Evolutionary conservation across 2,888 invertebrate genomes (phyloP), one percentile per base, ranked within the genome.

Genomic region (Oxycera nigricornis): DNA sequence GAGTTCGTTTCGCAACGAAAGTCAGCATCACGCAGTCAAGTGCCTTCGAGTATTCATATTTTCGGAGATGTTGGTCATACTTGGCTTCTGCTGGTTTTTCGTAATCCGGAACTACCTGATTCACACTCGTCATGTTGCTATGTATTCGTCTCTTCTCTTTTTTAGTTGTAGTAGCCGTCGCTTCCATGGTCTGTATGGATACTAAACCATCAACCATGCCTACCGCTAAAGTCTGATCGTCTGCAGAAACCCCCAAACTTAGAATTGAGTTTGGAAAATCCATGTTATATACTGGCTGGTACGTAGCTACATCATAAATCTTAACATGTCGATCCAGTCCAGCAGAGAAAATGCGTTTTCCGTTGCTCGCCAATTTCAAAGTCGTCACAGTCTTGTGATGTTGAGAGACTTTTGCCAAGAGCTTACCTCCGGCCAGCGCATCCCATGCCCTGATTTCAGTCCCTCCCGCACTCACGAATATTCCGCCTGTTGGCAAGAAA

Each of bases 301-400:
- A 97, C 1, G 92, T 92, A 31, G 91, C 89, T 31, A 94, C 88
- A 82, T 97, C 97, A 84, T 95, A 96, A 78, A 98, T 90, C 86
- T 97, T 97, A 0, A 97, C 93, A 86, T 96, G 96, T 77, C 95
- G 91, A 84, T 99, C 98, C 73, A 98, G 87, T 2, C 96, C 95
- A 0, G 93, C 95, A 0, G 97, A 96, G 79, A 98, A 84, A 22
- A 98, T 87, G 80, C 95, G 89, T 77, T 91, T 92, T 26, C 93
- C 93, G 81, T 94, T 91, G 55, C 92, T 92, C 26, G 94, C 94
- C 76, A 97, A 88, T 78, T 91, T 88, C 65, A 98, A 83, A 78
- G 94, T 92, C 0, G 97, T 98, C 0, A 98, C 91, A 0, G 97
- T 96, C 87, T 98, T 98, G 84, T 97, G 96, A 85, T 99, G 98